Conservation (phyloP, 2,888 invertebrate species). For the Steinernema scapterisci region DNA sequence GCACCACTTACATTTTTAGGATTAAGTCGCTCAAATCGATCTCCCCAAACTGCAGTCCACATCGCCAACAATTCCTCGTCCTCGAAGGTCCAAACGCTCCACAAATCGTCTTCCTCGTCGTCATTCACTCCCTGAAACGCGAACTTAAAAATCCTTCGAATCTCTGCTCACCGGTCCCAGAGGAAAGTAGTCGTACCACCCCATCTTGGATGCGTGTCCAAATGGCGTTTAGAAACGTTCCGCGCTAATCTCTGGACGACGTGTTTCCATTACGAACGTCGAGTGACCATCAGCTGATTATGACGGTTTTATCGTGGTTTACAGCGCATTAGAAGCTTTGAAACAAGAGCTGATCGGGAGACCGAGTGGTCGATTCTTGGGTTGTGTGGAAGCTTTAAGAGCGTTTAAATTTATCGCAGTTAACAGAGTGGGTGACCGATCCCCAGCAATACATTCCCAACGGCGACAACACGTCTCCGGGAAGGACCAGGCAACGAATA, state of each 20-base stretch:
- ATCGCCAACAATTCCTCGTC: neutral
- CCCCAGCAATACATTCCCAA: no score
- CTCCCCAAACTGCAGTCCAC: neutral
- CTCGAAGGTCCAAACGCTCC: conserved; percentile 23
- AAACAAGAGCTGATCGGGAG: neutral
- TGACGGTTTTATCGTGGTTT: conserved; percentile 8
- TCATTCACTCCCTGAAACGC: neutral
- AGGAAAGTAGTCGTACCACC: conserved; percentile 5
- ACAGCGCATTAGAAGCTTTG: neutral
- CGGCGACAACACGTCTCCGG: no score
- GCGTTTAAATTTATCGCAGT: no score
- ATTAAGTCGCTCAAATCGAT: neutral
- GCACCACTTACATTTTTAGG: no score
- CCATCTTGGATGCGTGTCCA: neutral
- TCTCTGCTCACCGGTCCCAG: neutral
- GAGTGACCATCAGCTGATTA: neutral
- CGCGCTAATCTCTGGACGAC: no score
- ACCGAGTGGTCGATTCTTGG: neutral
- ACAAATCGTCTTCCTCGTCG: conserved; percentile 5
- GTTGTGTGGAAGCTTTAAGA: neutral
- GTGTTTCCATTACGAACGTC: conserved; percentile 3
- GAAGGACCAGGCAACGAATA: no score
- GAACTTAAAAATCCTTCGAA: neutral
- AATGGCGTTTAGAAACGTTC: neutral
- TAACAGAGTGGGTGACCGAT: no score